phyloP scores from a whole-genome alignment of 1,140 invertebrate genomes.

The Drosophila simulans region DNA sequence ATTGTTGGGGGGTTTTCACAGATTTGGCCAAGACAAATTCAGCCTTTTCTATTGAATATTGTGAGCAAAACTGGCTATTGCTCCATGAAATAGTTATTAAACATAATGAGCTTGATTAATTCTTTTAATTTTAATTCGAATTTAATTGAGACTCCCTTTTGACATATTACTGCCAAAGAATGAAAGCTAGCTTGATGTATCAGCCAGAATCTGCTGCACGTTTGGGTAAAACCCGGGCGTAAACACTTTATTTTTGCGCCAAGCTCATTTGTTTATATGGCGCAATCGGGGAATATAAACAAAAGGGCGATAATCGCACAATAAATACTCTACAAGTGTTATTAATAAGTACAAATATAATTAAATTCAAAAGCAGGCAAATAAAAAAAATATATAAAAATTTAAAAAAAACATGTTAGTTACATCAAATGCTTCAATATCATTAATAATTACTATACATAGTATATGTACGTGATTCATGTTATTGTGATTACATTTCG shows the following conservation, averaged over 20 bases:
- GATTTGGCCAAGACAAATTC: conserved; percentile 6
- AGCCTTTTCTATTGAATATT: background rate
- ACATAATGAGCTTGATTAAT: too few species aligned
- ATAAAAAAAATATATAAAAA: background rate
- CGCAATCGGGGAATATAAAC: conserved; percentile 31
- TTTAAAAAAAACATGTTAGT: too few species aligned
- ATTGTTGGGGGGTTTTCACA: background rate
- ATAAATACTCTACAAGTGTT: conserved; percentile 8
- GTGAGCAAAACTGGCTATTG: background rate
- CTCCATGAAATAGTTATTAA: too few species aligned
- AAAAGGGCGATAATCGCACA: background rate
- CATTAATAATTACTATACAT: too few species aligned
- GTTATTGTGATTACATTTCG: background rate
- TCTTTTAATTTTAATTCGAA: too few species aligned
- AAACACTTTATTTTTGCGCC: conserved; percentile 19
- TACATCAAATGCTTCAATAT: too few species aligned
- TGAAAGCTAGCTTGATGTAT: conserved; percentile 1
- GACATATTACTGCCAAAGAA: background rate
- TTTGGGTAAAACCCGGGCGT: conserved; percentile 50
- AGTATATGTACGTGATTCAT: background rate
- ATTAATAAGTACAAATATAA: too few species aligned
- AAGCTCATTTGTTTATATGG: conserved; percentile 38
- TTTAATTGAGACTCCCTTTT: background rate
- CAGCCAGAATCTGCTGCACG: conserved; percentile 52
- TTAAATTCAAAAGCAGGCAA: too few species aligned